Evolutionary conservation across 2,113 vertebrate species (phyloP).

Genomic region (Sylvietta virens): DNA sequence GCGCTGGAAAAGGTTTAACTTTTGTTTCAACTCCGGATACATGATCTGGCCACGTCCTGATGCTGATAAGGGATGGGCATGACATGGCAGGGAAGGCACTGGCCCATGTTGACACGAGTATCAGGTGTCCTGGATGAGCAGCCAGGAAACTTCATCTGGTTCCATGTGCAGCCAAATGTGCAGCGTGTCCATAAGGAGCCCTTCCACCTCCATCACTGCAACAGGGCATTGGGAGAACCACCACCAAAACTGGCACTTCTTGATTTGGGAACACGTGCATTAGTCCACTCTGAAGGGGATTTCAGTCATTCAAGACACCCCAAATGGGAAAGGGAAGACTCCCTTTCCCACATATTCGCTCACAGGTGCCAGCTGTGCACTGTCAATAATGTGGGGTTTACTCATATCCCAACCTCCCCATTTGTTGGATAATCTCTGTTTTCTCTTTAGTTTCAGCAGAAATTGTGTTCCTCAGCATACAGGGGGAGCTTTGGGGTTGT

Average conservation of each 20-base stretch:
- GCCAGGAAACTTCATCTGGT: neutral
- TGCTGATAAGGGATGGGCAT: neutral
- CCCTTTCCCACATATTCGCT: neutral
- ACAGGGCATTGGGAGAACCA: neutral
- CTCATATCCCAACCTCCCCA: neutral
- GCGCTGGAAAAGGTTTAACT: neutral
- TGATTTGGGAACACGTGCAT: neutral
- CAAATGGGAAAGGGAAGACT: too few species aligned
- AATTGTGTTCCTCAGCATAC: neutral
- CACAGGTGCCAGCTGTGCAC: fast-evolving
- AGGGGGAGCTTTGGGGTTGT: neutral
- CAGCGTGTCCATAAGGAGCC: neutral
- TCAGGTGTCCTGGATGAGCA: neutral
- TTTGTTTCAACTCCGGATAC: neutral
- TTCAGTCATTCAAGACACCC: neutral
- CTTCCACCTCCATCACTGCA: fast-evolving
- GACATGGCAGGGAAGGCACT: neutral
- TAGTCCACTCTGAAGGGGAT: neutral
- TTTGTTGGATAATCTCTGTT: neutral
- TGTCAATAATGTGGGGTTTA: neutral
- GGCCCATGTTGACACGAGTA: neutral
- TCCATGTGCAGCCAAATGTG: neutral
- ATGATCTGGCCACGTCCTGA: neutral
- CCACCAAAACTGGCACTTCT: neutral
- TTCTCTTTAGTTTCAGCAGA: neutral